These are phyloP conservation scores for Mercenaria mercenaria DNA, from an alignment of 1,140 invertebrate genomes.

Conservation along the genomic window DNA sequence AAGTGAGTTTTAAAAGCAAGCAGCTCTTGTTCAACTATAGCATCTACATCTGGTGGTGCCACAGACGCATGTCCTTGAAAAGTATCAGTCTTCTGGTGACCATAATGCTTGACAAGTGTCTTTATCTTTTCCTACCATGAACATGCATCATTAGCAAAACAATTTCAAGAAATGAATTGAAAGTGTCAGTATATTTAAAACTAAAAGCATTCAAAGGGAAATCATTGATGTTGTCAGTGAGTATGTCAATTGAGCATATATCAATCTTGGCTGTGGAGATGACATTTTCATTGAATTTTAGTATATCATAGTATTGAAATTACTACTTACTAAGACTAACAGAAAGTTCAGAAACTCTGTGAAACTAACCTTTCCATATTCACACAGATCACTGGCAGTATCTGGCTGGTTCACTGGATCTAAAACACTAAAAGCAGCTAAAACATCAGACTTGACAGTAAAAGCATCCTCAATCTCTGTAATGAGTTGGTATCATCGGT, in stretches of 20 bases:
- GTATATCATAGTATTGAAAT: background rate
- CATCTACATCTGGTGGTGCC: constrained; percentile 23
- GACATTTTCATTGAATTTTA: background rate
- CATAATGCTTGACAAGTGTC: constrained; percentile 12
- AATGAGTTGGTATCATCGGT: constrained; percentile 43
- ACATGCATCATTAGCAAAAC: background rate
- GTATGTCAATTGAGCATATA: background rate
- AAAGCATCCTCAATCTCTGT: constrained; percentile 63
- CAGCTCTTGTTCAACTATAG: constrained; percentile 6
- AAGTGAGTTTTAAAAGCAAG: constrained; percentile 28
- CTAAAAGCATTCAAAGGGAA: background rate
- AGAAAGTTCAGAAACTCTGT: no score
- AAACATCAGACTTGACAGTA: constrained; percentile 32
- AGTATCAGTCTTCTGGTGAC: constrained; percentile 13
- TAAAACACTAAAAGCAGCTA: constrained; percentile 62
- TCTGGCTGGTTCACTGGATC: constrained; percentile 61
- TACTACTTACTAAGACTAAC: background rate
- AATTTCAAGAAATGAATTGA: background rate
- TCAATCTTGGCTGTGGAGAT: background rate
- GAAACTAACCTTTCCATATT: constrained; percentile 13
- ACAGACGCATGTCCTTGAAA: background rate
- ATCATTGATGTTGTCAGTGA: no score
- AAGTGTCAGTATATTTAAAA: no score
- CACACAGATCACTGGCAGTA: background rate
- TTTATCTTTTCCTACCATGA: constrained; percentile 20